Percentiles rank a stretch among this genome's conserved stretches.
These are phyloP conservation scores for Saimiri boliviensis DNA, from an alignment of 2,113 vertebrate genomes.

Conservation along the genomic window DNA sequence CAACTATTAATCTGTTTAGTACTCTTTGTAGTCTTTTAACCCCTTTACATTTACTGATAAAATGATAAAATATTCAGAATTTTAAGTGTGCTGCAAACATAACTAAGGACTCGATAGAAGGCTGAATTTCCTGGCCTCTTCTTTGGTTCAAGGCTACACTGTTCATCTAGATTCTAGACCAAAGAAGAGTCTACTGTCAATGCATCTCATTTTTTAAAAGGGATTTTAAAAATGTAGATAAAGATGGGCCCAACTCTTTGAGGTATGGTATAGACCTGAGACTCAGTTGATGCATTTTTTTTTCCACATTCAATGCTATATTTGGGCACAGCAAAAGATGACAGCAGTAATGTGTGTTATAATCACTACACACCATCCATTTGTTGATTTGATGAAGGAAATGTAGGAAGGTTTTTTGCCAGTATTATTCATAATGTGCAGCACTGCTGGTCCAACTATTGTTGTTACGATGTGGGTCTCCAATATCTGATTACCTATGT, in stretches of 20 bases:
- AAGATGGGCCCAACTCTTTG: neutral
- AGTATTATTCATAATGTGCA: neutral
- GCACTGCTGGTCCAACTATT: neutral
- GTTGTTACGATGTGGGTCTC: neutral
- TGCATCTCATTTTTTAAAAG: neutral
- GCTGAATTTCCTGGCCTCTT: neutral
- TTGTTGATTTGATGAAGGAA: neutral
- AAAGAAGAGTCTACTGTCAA: neutral
- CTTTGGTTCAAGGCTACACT: neutral
- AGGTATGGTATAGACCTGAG: neutral
- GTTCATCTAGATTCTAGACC: neutral
- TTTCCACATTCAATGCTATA: neutral
- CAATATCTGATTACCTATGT: neutral
- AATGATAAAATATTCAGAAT: neutral
- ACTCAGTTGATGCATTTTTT: neutral
- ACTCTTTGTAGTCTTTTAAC: neutral
- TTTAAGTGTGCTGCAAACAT: neutral
- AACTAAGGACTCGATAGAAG: neutral
- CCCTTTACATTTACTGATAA: neutral
- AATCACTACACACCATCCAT: neutral
- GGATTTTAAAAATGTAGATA: neutral
- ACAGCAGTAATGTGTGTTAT: neutral
- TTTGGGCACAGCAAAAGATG: neutral
- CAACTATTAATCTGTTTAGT: neutral
- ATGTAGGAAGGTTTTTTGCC: neutral